Base-by-base conservation (phyloP, 1,140 invertebrate species). In the Leptinotarsa defecta region DNA sequence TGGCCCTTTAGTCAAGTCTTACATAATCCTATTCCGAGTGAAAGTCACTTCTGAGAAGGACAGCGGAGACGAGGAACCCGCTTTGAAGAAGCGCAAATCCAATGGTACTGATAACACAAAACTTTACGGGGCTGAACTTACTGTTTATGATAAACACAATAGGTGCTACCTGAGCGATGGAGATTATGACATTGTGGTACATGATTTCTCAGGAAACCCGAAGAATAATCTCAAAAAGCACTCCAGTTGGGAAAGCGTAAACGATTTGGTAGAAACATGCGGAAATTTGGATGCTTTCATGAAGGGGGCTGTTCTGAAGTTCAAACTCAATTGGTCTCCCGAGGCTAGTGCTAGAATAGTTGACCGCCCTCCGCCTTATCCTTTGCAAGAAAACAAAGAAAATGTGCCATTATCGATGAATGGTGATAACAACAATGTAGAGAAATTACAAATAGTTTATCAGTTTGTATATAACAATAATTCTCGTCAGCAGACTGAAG, bases 391-490 rank as follows among this genome's bases (percentile, higher is more conserved):
- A 73, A 91, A 90, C 77, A 90, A 91, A 78, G 90, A 91, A 84
- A 91, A 90, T 81, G 87, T 90, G 80, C 88, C 88, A 48, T 86
- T 87, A 77, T 70, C 80, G 13, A 81, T 78, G 6, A 82, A 77
- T 72, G 76, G 75, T 48, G 75, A 80, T 63, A 79, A 74, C 20
- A 43, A 71, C 13, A 69, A 69, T 71, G 17, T 69, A 13, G 89
- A 87, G 81, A 87, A 85, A 81, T 87, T 86, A 77, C 92, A 94
- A 86, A 94, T 98, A 73, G 94, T 96, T 75, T 99, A 98, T 87
- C 96, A 98, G 86, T 98, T 99, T 87, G 90, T 97, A 75, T 98
- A 97, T 83, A 97, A 97, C 85, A 97, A 97, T 85, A 97, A 96
- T 84, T 95, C 94, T 49, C 88, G 96, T 43, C 96, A 98, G 85